Base-by-base conservation (phyloP, 2,797 vertebrate species). In the Gambusia yucatana region DNA sequence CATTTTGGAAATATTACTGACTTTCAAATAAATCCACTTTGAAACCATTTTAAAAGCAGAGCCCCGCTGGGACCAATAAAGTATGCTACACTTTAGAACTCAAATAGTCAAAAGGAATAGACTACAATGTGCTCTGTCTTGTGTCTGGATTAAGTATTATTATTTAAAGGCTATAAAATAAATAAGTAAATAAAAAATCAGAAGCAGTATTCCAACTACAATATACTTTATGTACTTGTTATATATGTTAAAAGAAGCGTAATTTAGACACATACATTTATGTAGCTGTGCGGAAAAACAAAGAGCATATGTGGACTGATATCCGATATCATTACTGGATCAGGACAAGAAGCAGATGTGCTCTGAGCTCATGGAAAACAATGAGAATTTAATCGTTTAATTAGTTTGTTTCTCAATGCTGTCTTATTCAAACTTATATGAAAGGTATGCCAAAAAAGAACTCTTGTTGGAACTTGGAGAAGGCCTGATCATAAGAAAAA, bases 11-110 rank as follows among this genome's bases (percentile, higher is more conserved):
- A 73, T 84, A 86, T 79, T 46, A 14, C 20, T 75, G 8, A 76
- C 41, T 52, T 81, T 82, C 72, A 82, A 41, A 13, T 70, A 77
- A 74, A 87, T 83, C 7, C 14, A 55, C 76, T 44, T 16, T 67
- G n/a, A 71, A 16, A 63, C 6, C 13, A 0, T 2, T 55, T 67
- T 4, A 76, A 75, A 78, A 52, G 77, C 3, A 75, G n/a, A 77
- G 39, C 25, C 39, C 76, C 67, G 52, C 39, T 4, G 25, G 22
- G 39, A 83, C 55, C 14, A 69, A 50, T 3, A 75, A 13, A 57
- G 14, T 17, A 33, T 72, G 6, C 72, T 17, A 41, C 63, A 41
- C 63, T 22, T 20, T 41, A 20, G 3, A 39, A 39, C 33, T 67
- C 36, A 41, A 67, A 39, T 22, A 28, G 28, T 16, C 20, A n/a